phyloP scores from a whole-genome alignment of 2,888 invertebrate genomes.

The Lutraria lutraria region DNA sequence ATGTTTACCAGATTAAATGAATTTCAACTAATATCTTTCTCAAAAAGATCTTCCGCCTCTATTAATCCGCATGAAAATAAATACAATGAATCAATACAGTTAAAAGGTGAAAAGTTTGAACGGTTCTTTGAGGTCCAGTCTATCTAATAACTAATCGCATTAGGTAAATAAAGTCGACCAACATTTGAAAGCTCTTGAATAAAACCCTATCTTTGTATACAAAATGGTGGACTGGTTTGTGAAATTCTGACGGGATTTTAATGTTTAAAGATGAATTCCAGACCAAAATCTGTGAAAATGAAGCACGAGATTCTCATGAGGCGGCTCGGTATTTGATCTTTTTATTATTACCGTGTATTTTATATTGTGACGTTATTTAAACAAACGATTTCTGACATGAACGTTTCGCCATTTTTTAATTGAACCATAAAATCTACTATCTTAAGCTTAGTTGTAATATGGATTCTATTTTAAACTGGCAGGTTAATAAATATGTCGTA shows the following conservation, averaged over 20 bases:
- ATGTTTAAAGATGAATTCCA: conserved; percentile 36
- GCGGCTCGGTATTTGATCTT: conserved; percentile 44
- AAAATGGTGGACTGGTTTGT: neutral
- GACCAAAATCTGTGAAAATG: conserved; percentile 26
- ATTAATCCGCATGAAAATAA: neutral
- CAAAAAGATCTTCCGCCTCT: too few relatives aligned
- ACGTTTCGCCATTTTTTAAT: too few relatives aligned
- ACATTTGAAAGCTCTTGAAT: neutral
- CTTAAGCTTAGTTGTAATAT: too few relatives aligned
- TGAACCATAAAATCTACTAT: too few relatives aligned
- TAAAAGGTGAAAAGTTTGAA: conserved; percentile 40
- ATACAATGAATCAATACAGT: neutral
- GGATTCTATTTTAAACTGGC: too few relatives aligned
- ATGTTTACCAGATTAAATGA: too few relatives aligned
- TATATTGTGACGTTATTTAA: neutral
- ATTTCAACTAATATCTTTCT: too few relatives aligned
- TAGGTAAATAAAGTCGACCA: neutral
- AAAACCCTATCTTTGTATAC: conserved; percentile 13
- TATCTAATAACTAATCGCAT: conserved; percentile 24
- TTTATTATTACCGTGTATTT: neutral
- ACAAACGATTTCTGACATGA: too few relatives aligned
- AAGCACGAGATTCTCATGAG: conserved; percentile 43
- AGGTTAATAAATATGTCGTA: too few relatives aligned
- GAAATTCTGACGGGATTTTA: neutral
- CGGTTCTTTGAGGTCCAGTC: conserved; percentile 9